These are phyloP conservation scores for Dermolepida albohirtum DNA, from an alignment of 2,888 invertebrate species.

Conservation along the genomic window DNA sequence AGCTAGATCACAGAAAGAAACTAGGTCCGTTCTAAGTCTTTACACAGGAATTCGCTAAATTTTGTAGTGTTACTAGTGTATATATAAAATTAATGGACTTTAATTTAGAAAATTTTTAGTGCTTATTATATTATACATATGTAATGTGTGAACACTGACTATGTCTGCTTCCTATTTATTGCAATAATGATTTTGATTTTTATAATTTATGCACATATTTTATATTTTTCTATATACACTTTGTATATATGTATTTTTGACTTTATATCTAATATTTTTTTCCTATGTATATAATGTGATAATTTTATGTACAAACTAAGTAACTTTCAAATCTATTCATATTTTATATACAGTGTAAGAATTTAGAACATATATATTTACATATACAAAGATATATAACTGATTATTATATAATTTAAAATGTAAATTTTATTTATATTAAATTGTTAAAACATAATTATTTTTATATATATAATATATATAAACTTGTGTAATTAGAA, in stretches of 20 bases:
- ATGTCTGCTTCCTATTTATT: constrained; percentile 13
- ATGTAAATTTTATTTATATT: constrained; percentile 11
- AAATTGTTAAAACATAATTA: not conserved
- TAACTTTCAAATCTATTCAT: constrained; percentile 19
- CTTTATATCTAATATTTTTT: constrained; percentile 14
- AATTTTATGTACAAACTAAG: constrained; percentile 38
- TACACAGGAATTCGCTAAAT: constrained; percentile 87
- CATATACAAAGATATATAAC: not conserved
- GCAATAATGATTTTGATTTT: constrained; percentile 15
- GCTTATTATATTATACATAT: constrained; percentile 2
- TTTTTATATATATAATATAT: not conserved
- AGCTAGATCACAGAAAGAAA: constrained; percentile 93
- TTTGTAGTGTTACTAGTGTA: not conserved
- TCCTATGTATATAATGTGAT: constrained; percentile 36
- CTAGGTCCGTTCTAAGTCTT: constrained; percentile 91
- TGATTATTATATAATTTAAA: constrained; percentile 10
- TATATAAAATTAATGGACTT: not conserved
- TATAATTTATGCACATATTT: constrained; percentile 15
- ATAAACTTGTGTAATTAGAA: no score
- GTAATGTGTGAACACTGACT: not conserved
- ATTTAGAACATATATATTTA: not conserved
- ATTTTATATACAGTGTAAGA: constrained; percentile 16
- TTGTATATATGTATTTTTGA: constrained; percentile 37
- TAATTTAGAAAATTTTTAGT: constrained; percentile 5
- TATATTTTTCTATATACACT: constrained; percentile 24